phyloP scores from a whole-genome alignment of 23 tunicate genomes.

The Styela plicata region DNA sequence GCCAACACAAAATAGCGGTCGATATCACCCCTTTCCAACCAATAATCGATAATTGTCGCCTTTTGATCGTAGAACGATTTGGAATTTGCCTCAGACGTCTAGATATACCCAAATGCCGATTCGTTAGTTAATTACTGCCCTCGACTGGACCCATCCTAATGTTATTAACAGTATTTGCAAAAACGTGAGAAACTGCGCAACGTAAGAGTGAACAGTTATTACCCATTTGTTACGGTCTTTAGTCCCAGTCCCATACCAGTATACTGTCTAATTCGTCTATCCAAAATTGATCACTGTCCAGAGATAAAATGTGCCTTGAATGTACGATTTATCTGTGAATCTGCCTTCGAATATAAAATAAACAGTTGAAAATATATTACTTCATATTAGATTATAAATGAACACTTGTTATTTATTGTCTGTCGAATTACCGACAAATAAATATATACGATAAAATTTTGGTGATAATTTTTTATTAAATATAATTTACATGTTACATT shows the following conservation, averaged over 20 bases:
- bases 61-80: background rate
- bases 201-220: background rate
- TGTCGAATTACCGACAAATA: too few relatives aligned
- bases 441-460: too few relatives aligned
- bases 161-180: background rate
- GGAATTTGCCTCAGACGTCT: slow-evolving; percentile 26
- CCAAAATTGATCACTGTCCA: too few relatives aligned
- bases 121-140: background rate
- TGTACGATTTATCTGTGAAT: too few relatives aligned
- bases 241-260: background rate
- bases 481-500: too few relatives aligned
- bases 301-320: too few relatives aligned
- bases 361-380: too few relatives aligned
- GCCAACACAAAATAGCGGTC: background rate
- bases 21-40: background rate
- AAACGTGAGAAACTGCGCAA: slow-evolving; percentile 2
- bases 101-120: background rate
- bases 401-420: too few relatives aligned
- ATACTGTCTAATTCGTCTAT: too few relatives aligned
- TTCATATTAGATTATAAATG: too few relatives aligned
- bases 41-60: slow-evolving; percentile 17
- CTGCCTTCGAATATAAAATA: too few relatives aligned
- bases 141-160: background rate
- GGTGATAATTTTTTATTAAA: too few relatives aligned
- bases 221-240: slow-evolving; percentile 24